Evolutionary conservation across 92 coral and sea anemone species (phyloP).

Genomic region (Paramuricea clavata): DNA sequence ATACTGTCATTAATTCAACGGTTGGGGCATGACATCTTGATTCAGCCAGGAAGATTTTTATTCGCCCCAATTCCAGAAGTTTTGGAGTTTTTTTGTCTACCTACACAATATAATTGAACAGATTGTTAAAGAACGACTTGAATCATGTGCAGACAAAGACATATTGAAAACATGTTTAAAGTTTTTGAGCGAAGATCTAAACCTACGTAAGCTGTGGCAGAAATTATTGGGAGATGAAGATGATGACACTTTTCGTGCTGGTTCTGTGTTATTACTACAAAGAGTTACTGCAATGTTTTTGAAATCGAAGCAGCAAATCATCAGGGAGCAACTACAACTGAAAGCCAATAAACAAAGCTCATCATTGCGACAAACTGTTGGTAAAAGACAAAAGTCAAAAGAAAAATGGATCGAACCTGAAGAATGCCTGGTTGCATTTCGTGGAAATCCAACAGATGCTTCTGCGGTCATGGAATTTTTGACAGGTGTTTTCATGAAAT

Average conservation of each 20-base stretch:
- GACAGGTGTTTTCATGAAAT: neutral
- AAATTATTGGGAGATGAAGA: neutral
- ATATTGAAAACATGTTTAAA: constrained; percentile 1
- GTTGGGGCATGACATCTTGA: neutral
- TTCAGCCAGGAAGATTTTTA: constrained; percentile 20
- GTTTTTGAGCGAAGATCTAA: neutral
- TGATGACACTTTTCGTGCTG: constrained; percentile 1
- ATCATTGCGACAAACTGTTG: neutral
- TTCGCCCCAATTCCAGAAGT: constrained; percentile 7
- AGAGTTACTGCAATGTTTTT: constrained; percentile 12
- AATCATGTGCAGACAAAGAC: constrained; percentile 9
- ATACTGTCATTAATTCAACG: neutral
- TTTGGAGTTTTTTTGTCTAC: neutral
- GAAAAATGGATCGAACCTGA: too few relatives aligned
- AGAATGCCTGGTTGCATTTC: neutral
- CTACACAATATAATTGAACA: neutral
- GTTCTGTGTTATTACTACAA: constrained; percentile 5
- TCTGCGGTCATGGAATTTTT: neutral
- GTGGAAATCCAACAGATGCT: neutral
- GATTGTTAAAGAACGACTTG: neutral
- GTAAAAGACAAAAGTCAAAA: neutral
- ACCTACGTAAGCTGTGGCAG: neutral
- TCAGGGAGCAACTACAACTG: constrained; percentile 7
- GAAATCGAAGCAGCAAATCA: constrained; percentile 3
- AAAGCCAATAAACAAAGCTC: constrained; percentile 2